A percentile compares a stretch with the other conserved stretches of the same genome.
These are phyloP conservation scores for Tethea ocularis DNA, from an alignment of 2,888 invertebrate species.

Conservation along the genomic window DNA sequence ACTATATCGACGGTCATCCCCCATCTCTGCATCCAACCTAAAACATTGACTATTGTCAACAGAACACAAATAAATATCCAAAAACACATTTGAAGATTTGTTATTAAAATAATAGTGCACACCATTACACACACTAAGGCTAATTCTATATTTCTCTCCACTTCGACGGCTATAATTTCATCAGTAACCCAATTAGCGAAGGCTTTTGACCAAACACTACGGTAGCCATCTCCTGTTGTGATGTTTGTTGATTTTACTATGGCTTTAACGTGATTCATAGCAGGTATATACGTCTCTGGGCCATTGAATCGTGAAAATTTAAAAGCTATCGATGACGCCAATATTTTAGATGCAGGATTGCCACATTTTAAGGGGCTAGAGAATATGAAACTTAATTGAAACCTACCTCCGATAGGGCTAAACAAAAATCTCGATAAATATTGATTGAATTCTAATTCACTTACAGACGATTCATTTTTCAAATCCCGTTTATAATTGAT, in stretches of 20 bases:
- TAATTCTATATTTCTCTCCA: constrained; percentile 89
- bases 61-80: constrained; percentile 91
- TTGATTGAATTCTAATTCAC: constrained; percentile 82
- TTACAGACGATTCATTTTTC: constrained; percentile 74
- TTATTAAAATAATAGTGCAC: constrained; percentile 90
- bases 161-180: constrained; percentile 89
- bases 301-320: constrained; percentile 84
- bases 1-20: constrained; percentile 92
- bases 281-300: constrained; percentile 88
- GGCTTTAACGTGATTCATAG: constrained; percentile 86
- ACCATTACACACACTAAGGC: constrained; percentile 91
- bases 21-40: constrained; percentile 92
- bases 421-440: constrained; percentile 88
- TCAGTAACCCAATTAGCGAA: constrained; percentile 91
- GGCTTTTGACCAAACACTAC: constrained; percentile 88
- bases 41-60: constrained; percentile 88
- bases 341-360: constrained; percentile 80
- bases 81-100: constrained; percentile 89
- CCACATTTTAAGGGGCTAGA: constrained; percentile 85
- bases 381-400: constrained; percentile 87
- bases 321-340: constrained; percentile 86
- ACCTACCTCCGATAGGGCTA: constrained; percentile 87
- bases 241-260: constrained; percentile 84
- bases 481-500: constrained; percentile 78
- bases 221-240: constrained; percentile 84